Conservation (phyloP, 2,113 vertebrate species). For the Phocoena phocoena region DNA sequence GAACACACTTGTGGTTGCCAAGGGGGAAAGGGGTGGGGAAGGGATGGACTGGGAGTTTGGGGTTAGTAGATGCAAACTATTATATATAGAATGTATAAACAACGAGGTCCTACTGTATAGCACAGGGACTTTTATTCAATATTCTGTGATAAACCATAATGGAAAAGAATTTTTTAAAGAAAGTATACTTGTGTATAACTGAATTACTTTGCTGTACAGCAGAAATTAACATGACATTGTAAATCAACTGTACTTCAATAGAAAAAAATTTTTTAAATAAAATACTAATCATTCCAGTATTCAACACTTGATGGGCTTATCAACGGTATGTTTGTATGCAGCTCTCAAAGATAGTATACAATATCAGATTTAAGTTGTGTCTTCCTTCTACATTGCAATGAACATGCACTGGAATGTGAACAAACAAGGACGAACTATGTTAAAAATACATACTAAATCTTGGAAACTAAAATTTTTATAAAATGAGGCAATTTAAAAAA, state of each 20-base stretch:
- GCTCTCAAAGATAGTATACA: background rate
- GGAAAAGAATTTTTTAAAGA: background rate
- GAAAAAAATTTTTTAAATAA: background rate
- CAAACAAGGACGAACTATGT: background rate
- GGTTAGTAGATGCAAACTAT: background rate
- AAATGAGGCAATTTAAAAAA: background rate
- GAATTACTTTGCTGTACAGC: background rate
- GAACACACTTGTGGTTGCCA: background rate
- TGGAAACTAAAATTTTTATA: background rate
- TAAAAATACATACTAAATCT: background rate
- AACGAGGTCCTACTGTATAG: background rate
- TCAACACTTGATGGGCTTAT: background rate
- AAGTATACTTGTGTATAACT: background rate
- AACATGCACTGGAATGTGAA: background rate
- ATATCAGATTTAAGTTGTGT: background rate
- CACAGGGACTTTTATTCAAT: background rate
- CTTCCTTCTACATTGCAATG: background rate
- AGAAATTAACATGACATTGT: background rate
- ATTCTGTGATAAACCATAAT: background rate
- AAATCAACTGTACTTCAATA: background rate
- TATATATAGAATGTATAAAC: background rate
- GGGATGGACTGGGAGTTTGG: background rate
- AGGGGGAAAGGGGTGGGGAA: no score
- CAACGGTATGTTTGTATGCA: background rate
- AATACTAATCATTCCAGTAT: background rate